Evolutionary conservation across 1,140 invertebrate species (phyloP).

Genomic region (Zaprionus inermis): DNA sequence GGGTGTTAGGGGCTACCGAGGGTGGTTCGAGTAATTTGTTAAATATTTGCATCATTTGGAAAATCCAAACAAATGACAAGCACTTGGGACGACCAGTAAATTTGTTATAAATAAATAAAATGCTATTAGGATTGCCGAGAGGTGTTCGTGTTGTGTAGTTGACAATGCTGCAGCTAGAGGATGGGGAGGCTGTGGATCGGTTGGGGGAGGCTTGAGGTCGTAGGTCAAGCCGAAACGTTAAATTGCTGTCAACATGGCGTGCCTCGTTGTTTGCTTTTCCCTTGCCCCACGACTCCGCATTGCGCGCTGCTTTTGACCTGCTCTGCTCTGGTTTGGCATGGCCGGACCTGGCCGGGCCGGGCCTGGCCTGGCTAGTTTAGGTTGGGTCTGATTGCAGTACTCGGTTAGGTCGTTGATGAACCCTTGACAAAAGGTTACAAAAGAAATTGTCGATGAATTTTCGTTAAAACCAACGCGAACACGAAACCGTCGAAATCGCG

Average conservation of each 20-base stretch:
- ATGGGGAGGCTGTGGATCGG: not conserved
- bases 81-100: conserved; percentile 29
- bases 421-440: conserved; percentile 27
- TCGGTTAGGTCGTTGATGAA: conserved; percentile 15
- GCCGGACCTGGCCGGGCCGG: too few relatives aligned
- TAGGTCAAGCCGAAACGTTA: conserved; percentile 14
- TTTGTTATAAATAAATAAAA: conserved; percentile 70
- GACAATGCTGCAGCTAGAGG: conserved; percentile 13
- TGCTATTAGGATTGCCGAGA: conserved; percentile 36
- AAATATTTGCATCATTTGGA: conserved; percentile 59
- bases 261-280: conserved; percentile 13
- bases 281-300: not conserved
- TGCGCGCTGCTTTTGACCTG: not conserved
- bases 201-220: not conserved
- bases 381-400: not conserved
- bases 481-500: conserved; percentile 13
- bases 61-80: conserved; percentile 40
- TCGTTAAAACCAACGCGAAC: conserved; percentile 12
- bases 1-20: not conserved
- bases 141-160: conserved; percentile 10
- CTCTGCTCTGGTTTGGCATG: not conserved
- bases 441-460: conserved; percentile 32
- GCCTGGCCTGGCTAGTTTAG: not conserved
- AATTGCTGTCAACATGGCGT: conserved; percentile 42
- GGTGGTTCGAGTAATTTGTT: conserved; percentile 26